phyloP scores from a whole-genome alignment of 2,888 invertebrate genomes.

The Campoplex capitator region DNA sequence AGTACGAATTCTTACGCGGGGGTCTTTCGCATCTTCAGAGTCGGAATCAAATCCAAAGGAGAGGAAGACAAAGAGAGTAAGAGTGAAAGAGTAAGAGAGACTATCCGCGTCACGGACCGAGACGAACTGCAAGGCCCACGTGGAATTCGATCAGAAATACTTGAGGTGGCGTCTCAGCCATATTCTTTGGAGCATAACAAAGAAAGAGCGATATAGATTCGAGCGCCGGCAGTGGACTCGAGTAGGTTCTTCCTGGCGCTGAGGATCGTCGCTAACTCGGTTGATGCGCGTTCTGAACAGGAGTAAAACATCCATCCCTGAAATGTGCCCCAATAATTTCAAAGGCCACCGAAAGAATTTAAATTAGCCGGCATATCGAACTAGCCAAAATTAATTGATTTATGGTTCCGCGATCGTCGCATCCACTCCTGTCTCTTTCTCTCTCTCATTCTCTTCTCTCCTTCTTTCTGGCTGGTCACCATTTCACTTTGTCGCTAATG shows the following conservation, averaged over 20 bases:
- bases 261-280: slow-evolving; percentile 47
- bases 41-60: slow-evolving; percentile 52
- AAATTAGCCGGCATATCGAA: slow-evolving; percentile 83
- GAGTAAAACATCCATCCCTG: slow-evolving; percentile 66
- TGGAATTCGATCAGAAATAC: slow-evolving; percentile 84
- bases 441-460: slow-evolving; percentile 20
- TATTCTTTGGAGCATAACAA: slow-evolving; percentile 68
- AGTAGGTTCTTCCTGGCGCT: slow-evolving; percentile 59
- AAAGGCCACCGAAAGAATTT: slow-evolving; percentile 83
- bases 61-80: slow-evolving; percentile 22
- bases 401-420: slow-evolving; percentile 78
- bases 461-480: slow-evolving; percentile 14
- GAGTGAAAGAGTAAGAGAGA: slow-evolving; percentile 70
- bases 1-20: slow-evolving; percentile 69
- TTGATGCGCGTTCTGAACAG: slow-evolving; percentile 11
- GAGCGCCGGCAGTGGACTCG: slow-evolving; percentile 53
- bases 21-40: slow-evolving; percentile 54
- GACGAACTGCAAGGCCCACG: slow-evolving; percentile 76
- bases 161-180: slow-evolving; percentile 83
- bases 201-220: slow-evolving; percentile 48
- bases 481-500: slow-evolving; percentile 47
- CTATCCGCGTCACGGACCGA: slow-evolving; percentile 77
- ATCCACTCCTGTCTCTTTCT: slow-evolving; percentile 33
- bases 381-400: slow-evolving; percentile 84
- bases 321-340: slow-evolving; percentile 76